Conservation (phyloP, 92 coral and sea anemone species). For the Micromussa lordhowensis region DNA sequence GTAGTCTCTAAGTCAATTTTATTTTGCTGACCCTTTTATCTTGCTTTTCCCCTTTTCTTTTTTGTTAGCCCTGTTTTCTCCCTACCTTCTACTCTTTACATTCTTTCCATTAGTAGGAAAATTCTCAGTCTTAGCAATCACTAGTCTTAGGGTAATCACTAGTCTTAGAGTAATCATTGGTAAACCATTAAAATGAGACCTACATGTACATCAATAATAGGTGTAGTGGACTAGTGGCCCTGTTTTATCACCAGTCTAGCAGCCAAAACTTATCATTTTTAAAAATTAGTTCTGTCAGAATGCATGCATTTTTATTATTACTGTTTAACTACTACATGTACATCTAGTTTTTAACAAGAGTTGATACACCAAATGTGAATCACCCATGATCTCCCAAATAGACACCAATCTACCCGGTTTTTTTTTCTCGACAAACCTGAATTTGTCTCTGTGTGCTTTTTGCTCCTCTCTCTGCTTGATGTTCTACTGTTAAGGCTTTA, state of each 20-base stretch:
- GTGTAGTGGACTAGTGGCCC: no score
- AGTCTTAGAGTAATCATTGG: no score
- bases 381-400: not conserved
- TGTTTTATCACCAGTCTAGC: no score
- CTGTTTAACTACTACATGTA: no score
- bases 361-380: not conserved
- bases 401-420: not conserved
- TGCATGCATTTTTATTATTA: no score
- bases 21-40: not conserved
- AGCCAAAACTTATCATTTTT: no score
- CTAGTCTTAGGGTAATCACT: no score
- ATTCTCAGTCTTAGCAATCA: not conserved
- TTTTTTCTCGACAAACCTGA: conserved; percentile 63
- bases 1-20: not conserved
- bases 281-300: no score
- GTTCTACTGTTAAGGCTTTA: conserved; percentile 26
- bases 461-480: conserved; percentile 66
- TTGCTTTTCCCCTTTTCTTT: not conserved
- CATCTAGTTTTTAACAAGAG: no score
- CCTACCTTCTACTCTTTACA: not conserved
- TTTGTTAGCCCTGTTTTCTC: not conserved
- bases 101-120: not conserved
- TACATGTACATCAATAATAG: no score
- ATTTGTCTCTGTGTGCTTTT: conserved; percentile 83
- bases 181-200: no score